A percentile compares a stretch with the other conserved stretches of the same genome.
Conservation (phyloP, 2,113 vertebrate genomes). For the Colinus virginianus region DNA sequence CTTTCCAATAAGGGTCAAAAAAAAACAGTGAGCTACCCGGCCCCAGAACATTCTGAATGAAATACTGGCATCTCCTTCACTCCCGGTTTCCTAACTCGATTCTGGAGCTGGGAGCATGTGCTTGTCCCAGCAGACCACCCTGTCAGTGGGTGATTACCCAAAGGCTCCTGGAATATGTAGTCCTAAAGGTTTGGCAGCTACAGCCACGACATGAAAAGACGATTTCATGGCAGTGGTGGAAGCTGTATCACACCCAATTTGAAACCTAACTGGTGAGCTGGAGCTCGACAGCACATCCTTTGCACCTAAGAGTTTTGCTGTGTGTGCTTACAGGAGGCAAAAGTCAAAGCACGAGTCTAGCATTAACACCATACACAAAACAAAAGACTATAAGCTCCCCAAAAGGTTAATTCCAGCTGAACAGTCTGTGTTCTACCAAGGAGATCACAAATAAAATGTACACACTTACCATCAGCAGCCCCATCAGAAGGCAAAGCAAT, state of each 20-base stretch:
- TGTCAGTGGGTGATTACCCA: not conserved
- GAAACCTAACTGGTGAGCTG: not conserved
- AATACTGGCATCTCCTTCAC: not conserved
- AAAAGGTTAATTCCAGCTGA: not conserved
- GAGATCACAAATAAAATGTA: not conserved
- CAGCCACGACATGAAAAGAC: not conserved
- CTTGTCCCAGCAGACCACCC: not conserved
- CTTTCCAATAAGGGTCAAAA: not conserved
- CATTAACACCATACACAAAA: not conserved
- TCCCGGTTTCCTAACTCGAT: not conserved
- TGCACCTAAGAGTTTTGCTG: not conserved
- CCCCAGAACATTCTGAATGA: not conserved
- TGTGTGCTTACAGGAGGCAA: not conserved
- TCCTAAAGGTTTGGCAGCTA: not conserved
- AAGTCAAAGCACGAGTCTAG: not conserved
- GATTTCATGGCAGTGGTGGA: not conserved
- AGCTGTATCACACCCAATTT: not conserved
- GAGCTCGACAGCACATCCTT: not conserved
- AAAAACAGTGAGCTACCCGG: fast-evolving
- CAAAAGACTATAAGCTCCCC: not conserved
- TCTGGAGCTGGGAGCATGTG: not conserved
- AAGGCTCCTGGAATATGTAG: not conserved
- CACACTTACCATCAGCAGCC: constrained; percentile 26
- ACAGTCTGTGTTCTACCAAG: not conserved
- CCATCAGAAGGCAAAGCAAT: constrained; percentile 72